phyloP scores from a whole-genome alignment of 2,113 vertebrate genomes.

The Burhinus oedicnemus region DNA sequence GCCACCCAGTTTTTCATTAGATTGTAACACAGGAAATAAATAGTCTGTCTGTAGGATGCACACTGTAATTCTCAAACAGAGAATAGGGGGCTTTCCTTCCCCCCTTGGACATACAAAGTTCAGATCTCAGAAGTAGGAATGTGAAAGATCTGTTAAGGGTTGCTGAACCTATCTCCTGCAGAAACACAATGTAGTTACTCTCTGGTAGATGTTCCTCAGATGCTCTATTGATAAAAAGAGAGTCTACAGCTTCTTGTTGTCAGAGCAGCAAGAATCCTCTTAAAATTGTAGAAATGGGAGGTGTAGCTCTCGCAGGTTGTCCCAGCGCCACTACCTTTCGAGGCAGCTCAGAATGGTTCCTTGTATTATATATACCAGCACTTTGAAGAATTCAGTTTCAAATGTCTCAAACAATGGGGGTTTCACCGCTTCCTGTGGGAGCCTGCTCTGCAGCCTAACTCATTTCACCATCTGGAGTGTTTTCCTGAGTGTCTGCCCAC shows the following conservation, averaged over 20 bases:
- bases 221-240: neutral
- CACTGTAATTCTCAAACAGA: neutral
- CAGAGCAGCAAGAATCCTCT: neutral
- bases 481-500: conserved; percentile 43
- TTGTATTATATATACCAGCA: neutral
- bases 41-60: neutral
- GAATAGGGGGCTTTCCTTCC: neutral
- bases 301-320: neutral
- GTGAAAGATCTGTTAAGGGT: neutral
- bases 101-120: neutral
- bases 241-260: neutral
- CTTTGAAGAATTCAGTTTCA: conserved; percentile 19
- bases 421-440: conserved; percentile 53
- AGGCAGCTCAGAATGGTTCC: neutral
- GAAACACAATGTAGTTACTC: neutral
- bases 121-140: neutral
- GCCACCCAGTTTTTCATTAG: conserved; percentile 48
- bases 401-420: conserved; percentile 40
- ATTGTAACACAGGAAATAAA: conserved; percentile 13
- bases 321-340: neutral
- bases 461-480: neutral
- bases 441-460: conserved; percentile 42
- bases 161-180: neutral
- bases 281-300: neutral
- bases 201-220: neutral